Percentiles rank a stretch among this genome's conserved stretches.
Conservation (phyloP, 53 echinoderm and acorn worm genomes). For the Pentamera pediparva region DNA sequence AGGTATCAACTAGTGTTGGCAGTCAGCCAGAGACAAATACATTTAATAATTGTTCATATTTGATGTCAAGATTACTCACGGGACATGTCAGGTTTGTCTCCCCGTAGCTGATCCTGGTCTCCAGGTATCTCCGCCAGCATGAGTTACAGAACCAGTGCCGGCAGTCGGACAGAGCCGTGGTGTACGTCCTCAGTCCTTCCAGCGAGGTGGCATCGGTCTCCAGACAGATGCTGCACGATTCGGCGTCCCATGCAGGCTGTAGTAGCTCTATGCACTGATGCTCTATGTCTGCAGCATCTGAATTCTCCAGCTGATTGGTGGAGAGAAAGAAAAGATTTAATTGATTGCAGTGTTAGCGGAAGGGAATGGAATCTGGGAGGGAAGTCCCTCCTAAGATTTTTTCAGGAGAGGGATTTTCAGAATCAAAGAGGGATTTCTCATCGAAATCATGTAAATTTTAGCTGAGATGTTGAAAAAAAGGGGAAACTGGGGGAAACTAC, state of each 20-base stretch:
- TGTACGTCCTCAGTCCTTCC: background rate
- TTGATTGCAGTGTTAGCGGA: background rate
- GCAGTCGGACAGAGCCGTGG: conserved; percentile 56
- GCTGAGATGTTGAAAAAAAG: no score
- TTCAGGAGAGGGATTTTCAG: no score
- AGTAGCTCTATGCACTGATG: background rate
- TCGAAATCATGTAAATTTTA: no score
- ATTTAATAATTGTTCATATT: no score
- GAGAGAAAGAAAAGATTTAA: background rate
- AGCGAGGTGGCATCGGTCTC: background rate
- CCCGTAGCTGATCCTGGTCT: conserved; percentile 61
- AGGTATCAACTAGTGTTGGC: no score
- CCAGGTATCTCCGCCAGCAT: conserved; percentile 76
- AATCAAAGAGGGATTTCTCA: no score
- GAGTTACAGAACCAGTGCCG: conserved; percentile 82
- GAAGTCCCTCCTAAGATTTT: no score
- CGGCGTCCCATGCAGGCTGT: background rate
- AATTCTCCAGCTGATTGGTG: background rate
- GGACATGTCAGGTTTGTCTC: conserved; percentile 65
- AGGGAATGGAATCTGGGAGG: no score
- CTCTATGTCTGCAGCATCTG: background rate
- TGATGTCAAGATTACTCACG: conserved; percentile 47
- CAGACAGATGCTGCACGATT: conserved; percentile 1
- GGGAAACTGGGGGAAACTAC: no score
- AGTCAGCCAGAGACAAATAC: no score